These are phyloP conservation scores for Cyclura pinguis DNA, from an alignment of 2,797 vertebrate genomes.

Conservation along the genomic window DNA sequence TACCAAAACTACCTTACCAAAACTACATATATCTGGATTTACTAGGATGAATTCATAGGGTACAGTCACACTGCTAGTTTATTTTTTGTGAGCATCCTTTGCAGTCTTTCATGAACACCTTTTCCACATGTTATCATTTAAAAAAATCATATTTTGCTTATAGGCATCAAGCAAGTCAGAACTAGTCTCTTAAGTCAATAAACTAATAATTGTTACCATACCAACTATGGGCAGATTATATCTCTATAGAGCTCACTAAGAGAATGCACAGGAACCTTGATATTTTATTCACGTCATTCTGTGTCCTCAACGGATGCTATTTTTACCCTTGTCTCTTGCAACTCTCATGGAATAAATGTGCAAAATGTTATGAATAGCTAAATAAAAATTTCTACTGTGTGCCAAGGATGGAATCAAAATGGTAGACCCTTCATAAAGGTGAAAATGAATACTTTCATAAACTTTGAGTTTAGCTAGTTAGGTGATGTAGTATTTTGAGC, in stretches of 20 bases:
- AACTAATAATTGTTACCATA: conserved; percentile 15
- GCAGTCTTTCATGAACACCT: not conserved
- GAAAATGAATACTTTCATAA: not conserved
- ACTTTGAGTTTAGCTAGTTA: not conserved
- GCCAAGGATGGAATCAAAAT: not conserved
- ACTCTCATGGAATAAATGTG: not conserved
- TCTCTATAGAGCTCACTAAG: conserved; percentile 11
- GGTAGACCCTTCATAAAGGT: not conserved
- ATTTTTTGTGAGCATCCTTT: not conserved
- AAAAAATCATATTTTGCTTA: not conserved
- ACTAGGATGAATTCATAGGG: too few relatives aligned
- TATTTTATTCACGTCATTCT: not conserved
- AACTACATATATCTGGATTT: too few relatives aligned
- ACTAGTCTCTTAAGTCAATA: conserved; percentile 22
- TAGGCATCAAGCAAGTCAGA: conserved; percentile 15
- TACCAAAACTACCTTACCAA: too few relatives aligned
- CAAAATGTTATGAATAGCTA: conserved; percentile 28
- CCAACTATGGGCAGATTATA: conserved; percentile 16
- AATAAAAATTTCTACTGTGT: not conserved
- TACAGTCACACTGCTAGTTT: not conserved
- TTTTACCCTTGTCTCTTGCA: not conserved
- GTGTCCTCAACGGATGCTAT: not conserved
- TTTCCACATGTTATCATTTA: not conserved
- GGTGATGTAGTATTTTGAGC: too few relatives aligned
- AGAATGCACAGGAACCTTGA: conserved; percentile 6